Evolutionary conservation across 1,140 invertebrate species (phyloP), one percentile per base, ranked within the genome.

Genomic region (Pantala flavescens): DNA sequence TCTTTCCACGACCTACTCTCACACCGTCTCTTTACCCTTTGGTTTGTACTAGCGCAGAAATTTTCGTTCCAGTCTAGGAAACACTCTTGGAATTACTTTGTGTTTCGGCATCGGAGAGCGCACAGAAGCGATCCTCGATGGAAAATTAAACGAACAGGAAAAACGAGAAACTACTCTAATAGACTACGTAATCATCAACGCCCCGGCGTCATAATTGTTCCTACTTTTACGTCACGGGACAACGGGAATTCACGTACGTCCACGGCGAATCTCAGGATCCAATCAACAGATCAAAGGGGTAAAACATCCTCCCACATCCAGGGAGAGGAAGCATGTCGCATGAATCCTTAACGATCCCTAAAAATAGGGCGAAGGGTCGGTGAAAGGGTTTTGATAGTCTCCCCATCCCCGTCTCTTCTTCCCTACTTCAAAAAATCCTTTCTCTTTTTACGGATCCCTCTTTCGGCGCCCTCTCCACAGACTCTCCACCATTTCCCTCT

Each of bases 341-440:
- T 63, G 49, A 63, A 63, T 63, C 49, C 49, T 63, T 63, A 63
- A 63, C 49, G 49, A 63, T 63, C 49, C 49, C 49, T 63, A 63
- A 63, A 63, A 63, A 63, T 63, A 63, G 49, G 49, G 49, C n/a
- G 49, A 63, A 63, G 49, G 49, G 49, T 63, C 49, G 49, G 49
- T 63, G 49, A 63, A 63, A 63, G 49, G 49, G 49, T 63, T 63
- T 63, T 63, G 49, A 63, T 63, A 63, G 49, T 63, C 49, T 63
- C 49, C 49, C 49, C 5, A 1, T 63, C 12, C n/a, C 3, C 3
- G 12, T 12, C 49, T 63, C 49, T 63, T 12, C 12, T 12, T 63
- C n/a, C 12, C n/a, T 12, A 7, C 49, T 3, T 63, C 49, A 16
- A 14, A 9, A 11, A 5, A 16, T 16, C 49, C 49, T 21, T 19